phyloP scores from a whole-genome alignment of 2,797 vertebrate genomes.

The Masticophis lateralis region DNA sequence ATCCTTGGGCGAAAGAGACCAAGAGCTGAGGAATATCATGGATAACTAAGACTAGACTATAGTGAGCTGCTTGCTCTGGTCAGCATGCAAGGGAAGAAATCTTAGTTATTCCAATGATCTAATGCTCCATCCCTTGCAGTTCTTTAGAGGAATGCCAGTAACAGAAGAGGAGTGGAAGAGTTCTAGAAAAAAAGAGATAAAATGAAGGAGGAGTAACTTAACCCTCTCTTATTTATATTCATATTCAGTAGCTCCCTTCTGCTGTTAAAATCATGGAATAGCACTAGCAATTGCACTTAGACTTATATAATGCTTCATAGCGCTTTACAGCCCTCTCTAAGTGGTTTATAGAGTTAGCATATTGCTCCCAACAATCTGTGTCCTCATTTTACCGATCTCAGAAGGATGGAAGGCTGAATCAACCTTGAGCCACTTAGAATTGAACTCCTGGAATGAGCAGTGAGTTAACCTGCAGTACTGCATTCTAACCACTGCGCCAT shows the following conservation, averaged over 20 bases:
- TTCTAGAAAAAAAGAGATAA: not conserved
- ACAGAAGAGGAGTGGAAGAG: not conserved
- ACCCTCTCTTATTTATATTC: not conserved
- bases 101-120: not conserved
- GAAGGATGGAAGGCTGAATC: not conserved
- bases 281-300: not conserved
- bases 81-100: not conserved
- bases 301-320: not conserved
- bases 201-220: not conserved
- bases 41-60: not conserved
- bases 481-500: not conserved
- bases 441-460: not conserved
- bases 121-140: not conserved
- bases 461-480: not conserved
- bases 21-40: not conserved
- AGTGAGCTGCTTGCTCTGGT: not conserved
- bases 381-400: not conserved
- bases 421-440: not conserved
- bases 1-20: not conserved
- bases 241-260: not conserved
- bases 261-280: not conserved
- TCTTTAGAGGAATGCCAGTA: not conserved
- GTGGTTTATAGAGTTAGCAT: not conserved
- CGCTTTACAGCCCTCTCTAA: not conserved
- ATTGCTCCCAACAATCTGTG: not conserved